phyloP scores from a whole-genome alignment of 1,140 invertebrate genomes.

The Dinothrombium tinctorium region DNA sequence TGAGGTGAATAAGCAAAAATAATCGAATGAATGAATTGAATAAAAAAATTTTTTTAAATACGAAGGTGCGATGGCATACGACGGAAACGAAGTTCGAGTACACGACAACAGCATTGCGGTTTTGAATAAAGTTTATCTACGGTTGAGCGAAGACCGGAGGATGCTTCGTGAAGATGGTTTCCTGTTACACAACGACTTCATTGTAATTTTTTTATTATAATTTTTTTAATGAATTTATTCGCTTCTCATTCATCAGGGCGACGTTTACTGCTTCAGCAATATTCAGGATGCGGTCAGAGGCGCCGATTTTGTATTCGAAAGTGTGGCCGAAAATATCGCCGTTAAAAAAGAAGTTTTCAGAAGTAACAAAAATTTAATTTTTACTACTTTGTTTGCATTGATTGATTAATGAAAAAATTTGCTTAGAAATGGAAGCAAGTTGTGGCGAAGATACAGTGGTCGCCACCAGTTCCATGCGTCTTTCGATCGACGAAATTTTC shows the following conservation, averaged over 20 bases:
- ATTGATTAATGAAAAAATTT: slow-evolving; percentile 2
- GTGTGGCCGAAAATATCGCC: slow-evolving; percentile 23
- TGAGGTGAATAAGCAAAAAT: slow-evolving; percentile 3
- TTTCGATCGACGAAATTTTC: slow-evolving; percentile 20
- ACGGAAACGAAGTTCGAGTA: slow-evolving; percentile 26
- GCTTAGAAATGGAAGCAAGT: slow-evolving; percentile 20
- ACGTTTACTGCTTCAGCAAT: slow-evolving; percentile 23
- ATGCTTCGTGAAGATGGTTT: slow-evolving; percentile 22
- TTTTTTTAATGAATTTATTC: not conserved
- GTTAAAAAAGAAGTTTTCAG: slow-evolving; percentile 25
- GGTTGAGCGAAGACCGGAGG: slow-evolving; percentile 23
- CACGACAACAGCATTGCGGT: slow-evolving; percentile 21
- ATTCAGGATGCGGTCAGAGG: slow-evolving; percentile 25
- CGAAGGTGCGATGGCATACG: slow-evolving; percentile 26
- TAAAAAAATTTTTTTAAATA: too few relatives aligned
- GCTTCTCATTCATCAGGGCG: slow-evolving; percentile 18
- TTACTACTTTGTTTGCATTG: not conserved
- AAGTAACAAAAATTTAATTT: slow-evolving; percentile 19
- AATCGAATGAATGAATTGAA: too few relatives aligned
- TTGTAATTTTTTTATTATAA: slow-evolving; percentile 16
- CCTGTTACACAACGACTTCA: slow-evolving; percentile 21
- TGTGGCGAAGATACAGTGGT: slow-evolving; percentile 22
- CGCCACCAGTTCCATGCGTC: slow-evolving; percentile 21
- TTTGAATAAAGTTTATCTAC: slow-evolving; percentile 21
- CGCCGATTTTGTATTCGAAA: slow-evolving; percentile 26